phyloP scores from a whole-genome alignment of 2,113 vertebrate genomes.

The Podilymbus podiceps region DNA sequence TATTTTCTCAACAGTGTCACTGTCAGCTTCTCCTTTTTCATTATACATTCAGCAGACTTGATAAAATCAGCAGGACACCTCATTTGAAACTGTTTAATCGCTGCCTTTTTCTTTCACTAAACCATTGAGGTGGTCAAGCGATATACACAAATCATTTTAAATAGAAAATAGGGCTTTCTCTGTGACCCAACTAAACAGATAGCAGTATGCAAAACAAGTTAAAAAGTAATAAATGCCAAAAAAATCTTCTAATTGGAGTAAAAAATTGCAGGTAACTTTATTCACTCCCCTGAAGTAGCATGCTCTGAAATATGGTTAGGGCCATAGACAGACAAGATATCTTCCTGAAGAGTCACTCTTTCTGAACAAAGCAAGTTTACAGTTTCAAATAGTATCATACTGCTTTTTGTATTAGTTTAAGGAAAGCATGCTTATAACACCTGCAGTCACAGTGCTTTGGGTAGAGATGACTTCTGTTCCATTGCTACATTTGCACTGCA shows the following conservation, averaged over 20 bases:
- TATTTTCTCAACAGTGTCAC: conserved; percentile 84
- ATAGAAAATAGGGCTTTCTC: conserved; percentile 89
- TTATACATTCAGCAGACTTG: conserved; percentile 98
- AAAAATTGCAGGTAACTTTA: conserved; percentile 83
- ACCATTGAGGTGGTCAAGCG: conserved; percentile 97
- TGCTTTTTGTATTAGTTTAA: conserved; percentile 20
- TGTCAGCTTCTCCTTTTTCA: conserved; percentile 92
- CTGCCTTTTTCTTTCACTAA: conserved; percentile 84
- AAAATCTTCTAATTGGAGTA: conserved; percentile 95
- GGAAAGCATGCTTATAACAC: neutral
- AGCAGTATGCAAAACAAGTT: conserved; percentile 90
- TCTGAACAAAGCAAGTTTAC: conserved; percentile 68
- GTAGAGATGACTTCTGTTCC: conserved; percentile 29
- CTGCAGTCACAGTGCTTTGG: neutral
- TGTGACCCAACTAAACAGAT: conserved; percentile 95
- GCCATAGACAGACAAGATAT: conserved; percentile 69
- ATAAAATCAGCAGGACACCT: conserved; percentile 96
- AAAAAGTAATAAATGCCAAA: conserved; percentile 97
- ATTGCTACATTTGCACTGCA: neutral
- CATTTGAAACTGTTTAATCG: conserved; percentile 95
- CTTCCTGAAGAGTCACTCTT: conserved; percentile 64
- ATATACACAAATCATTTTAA: conserved; percentile 98
- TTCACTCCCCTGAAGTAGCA: conserved; percentile 77
- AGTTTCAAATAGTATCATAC: neutral
- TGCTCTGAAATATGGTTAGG: conserved; percentile 80